Evolutionary conservation across 2,797 vertebrate species (phyloP), one percentile per base, ranked within the genome.

Genomic region (Ambastaia sidthimunki): DNA sequence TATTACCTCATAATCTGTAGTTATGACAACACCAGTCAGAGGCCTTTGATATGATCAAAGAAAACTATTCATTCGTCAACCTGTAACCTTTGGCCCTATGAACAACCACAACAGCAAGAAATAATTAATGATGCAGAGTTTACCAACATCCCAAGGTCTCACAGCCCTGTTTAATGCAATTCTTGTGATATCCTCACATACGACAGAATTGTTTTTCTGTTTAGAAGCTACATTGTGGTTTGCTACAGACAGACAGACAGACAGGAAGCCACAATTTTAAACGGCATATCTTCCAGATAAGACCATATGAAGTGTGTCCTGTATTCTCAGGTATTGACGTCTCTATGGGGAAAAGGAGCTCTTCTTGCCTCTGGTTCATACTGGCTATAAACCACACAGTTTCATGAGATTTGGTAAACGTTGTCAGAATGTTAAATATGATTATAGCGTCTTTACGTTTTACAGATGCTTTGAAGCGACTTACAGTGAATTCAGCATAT

Each of bases 321-420:
- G 86, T 82, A 76, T 91, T 90, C 86, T 82, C 85, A 44, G 88
- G 90, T 89, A 90, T 82, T 90, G 89, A 90, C 89, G 86, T 87
- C 41, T 78, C 50, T 44, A 15, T 48, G 65, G 57, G 57, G 62
- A 85, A 74, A 71, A 44, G 18, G 23, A 81, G 34, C 74, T 73
- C 81, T 80, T 66, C 75, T 19, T 23, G 41, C 25, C 4, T 80
- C 76, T 77, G 70, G 85, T 80, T 80, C 37, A 77, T 12, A n/a
- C 19, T 50, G 59, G 16, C 4, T 48, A 34, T 80, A 86, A 88
- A 88, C 23, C 67, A 88, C 86, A 63, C 18, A 13, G n/a, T 55
- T 57, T 55, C 59, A 44, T 44, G 41, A 44, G 41, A 82, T 52
- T 2, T 41, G 23, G 31, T 44, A 15, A 67, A 19, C 25, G 4